Evolutionary conservation across 2,888 invertebrate species (phyloP).

Genomic region (Nasonia oneida): DNA sequence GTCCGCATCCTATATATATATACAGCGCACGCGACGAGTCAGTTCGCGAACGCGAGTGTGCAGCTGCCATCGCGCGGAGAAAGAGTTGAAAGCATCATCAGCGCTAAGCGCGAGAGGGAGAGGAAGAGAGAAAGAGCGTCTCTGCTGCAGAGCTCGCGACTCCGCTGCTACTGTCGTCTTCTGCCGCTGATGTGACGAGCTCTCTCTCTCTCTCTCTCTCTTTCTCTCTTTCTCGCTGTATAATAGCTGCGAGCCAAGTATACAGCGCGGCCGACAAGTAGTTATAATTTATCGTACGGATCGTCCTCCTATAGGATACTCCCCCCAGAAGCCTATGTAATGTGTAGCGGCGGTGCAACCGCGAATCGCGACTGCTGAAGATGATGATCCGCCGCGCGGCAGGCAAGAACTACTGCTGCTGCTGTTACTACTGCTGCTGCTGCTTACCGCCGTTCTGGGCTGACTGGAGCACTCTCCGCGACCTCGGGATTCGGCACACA

Average conservation of each 20-base stretch:
- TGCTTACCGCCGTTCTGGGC: background rate
- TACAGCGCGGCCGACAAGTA: background rate
- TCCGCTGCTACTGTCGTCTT: constrained; percentile 26
- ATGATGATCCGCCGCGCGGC: background rate
- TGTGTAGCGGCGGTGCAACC: background rate
- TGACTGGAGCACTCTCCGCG: background rate
- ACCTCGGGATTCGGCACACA: background rate
- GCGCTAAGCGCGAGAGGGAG: background rate
- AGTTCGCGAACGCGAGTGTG: background rate
- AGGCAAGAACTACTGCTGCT: background rate
- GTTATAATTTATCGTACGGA: too few species aligned
- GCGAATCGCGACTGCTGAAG: background rate
- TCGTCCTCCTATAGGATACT: too few species aligned
- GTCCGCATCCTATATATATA: background rate
- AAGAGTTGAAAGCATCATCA: constrained; percentile 9
- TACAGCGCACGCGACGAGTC: background rate
- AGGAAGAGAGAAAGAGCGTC: constrained; percentile 19
- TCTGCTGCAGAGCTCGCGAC: background rate
- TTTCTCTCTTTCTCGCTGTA: too few species aligned
- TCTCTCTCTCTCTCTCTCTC: too few species aligned
- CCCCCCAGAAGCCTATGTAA: background rate
- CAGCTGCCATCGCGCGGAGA: constrained; percentile 10
- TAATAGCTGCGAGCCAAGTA: background rate
- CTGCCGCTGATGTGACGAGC: background rate
- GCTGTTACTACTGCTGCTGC: background rate